phyloP scores from a whole-genome alignment of 2,797 vertebrate species.

The Pogoniulus pusillus region DNA sequence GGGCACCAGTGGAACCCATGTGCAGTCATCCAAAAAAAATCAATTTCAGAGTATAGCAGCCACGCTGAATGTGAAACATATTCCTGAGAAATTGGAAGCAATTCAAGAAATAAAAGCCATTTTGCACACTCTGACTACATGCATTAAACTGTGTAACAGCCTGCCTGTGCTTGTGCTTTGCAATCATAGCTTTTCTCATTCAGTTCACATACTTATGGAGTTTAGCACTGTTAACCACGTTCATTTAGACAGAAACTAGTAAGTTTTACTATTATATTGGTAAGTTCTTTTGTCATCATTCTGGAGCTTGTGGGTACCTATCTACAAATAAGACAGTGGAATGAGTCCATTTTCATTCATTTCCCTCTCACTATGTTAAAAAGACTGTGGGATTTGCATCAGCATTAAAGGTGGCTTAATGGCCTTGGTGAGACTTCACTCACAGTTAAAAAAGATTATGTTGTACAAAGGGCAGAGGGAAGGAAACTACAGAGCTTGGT shows the following conservation, averaged over 20 bases:
- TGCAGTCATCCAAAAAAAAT: neutral
- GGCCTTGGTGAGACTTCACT: neutral
- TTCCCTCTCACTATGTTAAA: neutral
- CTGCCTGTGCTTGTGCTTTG: neutral
- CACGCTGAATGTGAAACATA: neutral
- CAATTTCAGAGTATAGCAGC: neutral
- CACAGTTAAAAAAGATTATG: neutral
- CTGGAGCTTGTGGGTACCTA: neutral
- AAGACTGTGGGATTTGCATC: neutral
- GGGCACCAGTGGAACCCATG: neutral
- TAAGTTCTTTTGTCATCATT: neutral
- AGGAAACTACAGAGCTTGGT: neutral
- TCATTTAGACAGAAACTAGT: neutral
- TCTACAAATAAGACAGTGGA: neutral
- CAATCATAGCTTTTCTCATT: neutral
- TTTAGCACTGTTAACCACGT: neutral
- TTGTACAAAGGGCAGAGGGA: neutral
- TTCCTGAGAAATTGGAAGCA: neutral
- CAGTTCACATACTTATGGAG: neutral
- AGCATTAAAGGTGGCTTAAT: neutral
- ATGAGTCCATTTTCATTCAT: neutral
- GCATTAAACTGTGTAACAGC: neutral
- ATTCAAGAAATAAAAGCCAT: neutral
- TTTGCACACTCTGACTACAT: neutral
- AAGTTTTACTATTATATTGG: neutral